Evolutionary conservation across 2,797 vertebrate species (phyloP).

Genomic region (Lepidocolaptes lacrymiger): DNA sequence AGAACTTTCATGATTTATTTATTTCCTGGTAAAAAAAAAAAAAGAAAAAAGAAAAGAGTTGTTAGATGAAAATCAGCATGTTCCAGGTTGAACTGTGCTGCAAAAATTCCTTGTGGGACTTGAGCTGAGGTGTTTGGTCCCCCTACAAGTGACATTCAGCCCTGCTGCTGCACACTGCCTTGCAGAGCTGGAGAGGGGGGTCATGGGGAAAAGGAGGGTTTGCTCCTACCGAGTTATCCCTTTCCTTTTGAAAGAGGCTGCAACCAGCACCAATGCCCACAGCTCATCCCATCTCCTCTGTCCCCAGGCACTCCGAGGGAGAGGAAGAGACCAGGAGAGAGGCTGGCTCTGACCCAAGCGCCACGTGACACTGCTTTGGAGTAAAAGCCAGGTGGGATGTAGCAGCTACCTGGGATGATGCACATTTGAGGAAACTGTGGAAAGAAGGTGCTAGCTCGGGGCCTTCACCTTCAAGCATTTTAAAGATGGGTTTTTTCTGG

Average conservation of each 20-base stretch:
- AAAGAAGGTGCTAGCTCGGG: neutral
- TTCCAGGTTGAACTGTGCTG: neutral
- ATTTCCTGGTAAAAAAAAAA: neutral
- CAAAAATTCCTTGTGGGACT: neutral
- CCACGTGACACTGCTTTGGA: neutral
- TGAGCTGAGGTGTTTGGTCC: neutral
- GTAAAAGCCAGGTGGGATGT: neutral
- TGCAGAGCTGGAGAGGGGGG: neutral
- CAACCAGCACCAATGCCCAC: accelerated
- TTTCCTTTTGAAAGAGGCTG: neutral
- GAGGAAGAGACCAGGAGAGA: slow-evolving; percentile 46
- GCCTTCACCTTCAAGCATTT: neutral
- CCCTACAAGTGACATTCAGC: neutral
- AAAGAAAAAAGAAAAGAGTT: neutral
- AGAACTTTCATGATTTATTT: slow-evolving; percentile 4
- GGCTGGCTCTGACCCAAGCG: neutral
- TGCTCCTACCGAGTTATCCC: neutral
- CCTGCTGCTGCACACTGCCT: neutral
- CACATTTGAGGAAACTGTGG: neutral
- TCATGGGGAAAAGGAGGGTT: accelerated
- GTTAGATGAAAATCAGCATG: slow-evolving; percentile 8
- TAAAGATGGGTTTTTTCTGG: neutral
- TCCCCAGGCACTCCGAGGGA: slow-evolving; percentile 42
- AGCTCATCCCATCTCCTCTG: neutral
- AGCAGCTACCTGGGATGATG: neutral